Evolutionary conservation across 1,140 invertebrate genomes (phyloP).

Genomic region (Nephotettix cincticeps): DNA sequence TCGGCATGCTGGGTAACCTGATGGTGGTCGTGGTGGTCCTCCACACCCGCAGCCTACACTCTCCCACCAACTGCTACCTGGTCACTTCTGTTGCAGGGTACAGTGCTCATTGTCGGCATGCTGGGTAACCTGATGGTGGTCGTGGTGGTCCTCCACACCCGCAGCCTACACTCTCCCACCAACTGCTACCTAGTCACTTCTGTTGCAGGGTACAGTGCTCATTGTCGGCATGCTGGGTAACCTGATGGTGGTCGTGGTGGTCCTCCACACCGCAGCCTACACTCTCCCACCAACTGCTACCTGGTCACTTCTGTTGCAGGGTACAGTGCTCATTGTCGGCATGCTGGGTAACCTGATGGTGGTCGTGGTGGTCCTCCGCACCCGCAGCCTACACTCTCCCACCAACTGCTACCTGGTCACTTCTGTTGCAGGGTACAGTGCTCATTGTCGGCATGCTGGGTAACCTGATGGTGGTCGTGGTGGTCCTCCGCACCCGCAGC

Average conservation of each 20-base stretch:
- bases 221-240: constrained; percentile 58
- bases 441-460: constrained; percentile 57
- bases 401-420: constrained; percentile 63
- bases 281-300: constrained; percentile 64
- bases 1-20: constrained; percentile 58
- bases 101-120: constrained; percentile 52
- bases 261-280: constrained; percentile 52
- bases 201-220: constrained; percentile 53
- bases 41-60: constrained; percentile 53
- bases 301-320: constrained; percentile 56
- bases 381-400: constrained; percentile 56
- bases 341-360: constrained; percentile 58
- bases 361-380: constrained; percentile 52
- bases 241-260: constrained; percentile 56
- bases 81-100: constrained; percentile 54
- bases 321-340: constrained; percentile 56
- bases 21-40: constrained; percentile 56
- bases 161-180: constrained; percentile 59
- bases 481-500: constrained; percentile 48
- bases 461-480: constrained; percentile 57
- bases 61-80: constrained; percentile 64
- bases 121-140: not conserved
- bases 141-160: not conserved
- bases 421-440: constrained; percentile 54
- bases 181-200: constrained; percentile 64